Evolutionary conservation across 2,797 vertebrate genomes (phyloP).

Genomic region (Microtus californicus): DNA sequence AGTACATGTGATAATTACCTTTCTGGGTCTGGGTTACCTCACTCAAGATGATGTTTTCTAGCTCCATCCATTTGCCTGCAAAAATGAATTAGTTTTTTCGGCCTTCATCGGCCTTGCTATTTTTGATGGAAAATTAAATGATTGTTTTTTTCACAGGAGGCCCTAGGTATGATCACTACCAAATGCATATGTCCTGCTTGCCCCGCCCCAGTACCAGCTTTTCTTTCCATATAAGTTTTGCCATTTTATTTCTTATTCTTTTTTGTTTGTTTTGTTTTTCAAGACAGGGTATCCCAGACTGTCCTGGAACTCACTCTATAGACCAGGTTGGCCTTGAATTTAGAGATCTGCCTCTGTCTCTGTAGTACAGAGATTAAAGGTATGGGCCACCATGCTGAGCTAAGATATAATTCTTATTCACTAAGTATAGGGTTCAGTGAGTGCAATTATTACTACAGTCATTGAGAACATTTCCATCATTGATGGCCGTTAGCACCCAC

Average conservation of each 20-base stretch:
- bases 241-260: conserved; percentile 17
- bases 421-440: neutral
- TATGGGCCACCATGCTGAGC: neutral
- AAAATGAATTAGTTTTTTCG: neutral
- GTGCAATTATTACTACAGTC: neutral
- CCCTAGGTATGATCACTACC: neutral
- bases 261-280: neutral
- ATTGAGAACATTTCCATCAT: neutral
- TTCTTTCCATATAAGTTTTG: conserved; percentile 32
- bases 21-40: too few species aligned
- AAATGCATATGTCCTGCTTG: too few species aligned
- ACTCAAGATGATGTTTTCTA: too few species aligned
- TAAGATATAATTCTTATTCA: neutral
- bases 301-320: neutral
- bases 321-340: neutral
- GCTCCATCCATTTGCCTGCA: too few species aligned
- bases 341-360: neutral
- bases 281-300: neutral
- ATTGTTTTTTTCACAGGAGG: conserved; percentile 3
- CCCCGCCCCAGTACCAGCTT: neutral
- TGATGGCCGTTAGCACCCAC: neutral
- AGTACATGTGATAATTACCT: too few species aligned
- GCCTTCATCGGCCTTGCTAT: neutral
- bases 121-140: conserved; percentile 61
- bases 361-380: neutral